Percentiles rank a stretch among this genome's conserved stretches.
Evolutionary conservation across 2,113 vertebrate species (phyloP).

Genomic region (Lepisosteus oculatus): DNA sequence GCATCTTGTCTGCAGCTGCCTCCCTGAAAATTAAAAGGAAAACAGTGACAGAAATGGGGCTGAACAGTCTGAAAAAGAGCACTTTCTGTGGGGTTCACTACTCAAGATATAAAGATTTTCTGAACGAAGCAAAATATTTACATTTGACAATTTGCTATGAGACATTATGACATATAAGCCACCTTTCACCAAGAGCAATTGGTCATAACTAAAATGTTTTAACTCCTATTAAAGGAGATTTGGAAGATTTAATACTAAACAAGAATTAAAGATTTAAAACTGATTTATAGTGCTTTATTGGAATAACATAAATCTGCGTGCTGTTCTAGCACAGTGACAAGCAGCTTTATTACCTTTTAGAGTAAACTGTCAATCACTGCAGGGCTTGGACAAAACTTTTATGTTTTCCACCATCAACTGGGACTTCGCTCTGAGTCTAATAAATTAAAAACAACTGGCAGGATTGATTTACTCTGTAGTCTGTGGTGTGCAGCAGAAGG

Average conservation of each 20-base stretch:
- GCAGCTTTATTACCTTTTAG: constrained; percentile 35
- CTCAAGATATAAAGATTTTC: neutral
- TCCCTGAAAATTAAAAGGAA: too few relatives aligned
- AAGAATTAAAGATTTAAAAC: constrained; percentile 20
- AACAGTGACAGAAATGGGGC: neutral
- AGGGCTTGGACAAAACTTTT: neutral
- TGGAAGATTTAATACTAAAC: constrained; percentile 32
- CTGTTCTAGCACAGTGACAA: constrained; percentile 25
- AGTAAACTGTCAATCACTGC: constrained; percentile 16
- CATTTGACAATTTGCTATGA: neutral
- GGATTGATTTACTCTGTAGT: constrained; percentile 19
- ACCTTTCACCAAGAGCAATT: constrained; percentile 34
- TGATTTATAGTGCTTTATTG: constrained; percentile 42
- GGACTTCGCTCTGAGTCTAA: constrained; percentile 10
- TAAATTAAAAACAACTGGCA: neutral
- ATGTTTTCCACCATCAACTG: constrained; percentile 10
- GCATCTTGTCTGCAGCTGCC: too few relatives aligned
- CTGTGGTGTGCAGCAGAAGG: neutral
- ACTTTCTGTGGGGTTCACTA: too few relatives aligned
- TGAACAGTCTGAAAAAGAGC: too few relatives aligned
- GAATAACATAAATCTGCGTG: constrained; percentile 33
- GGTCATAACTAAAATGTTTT: constrained; percentile 36
- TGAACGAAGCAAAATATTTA: neutral
- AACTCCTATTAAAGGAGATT: neutral
- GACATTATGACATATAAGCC: constrained; percentile 16